These are phyloP conservation scores for Sepioteuthis lessoniana DNA, from an alignment of 2,888 invertebrate species.

Conservation along the genomic window DNA sequence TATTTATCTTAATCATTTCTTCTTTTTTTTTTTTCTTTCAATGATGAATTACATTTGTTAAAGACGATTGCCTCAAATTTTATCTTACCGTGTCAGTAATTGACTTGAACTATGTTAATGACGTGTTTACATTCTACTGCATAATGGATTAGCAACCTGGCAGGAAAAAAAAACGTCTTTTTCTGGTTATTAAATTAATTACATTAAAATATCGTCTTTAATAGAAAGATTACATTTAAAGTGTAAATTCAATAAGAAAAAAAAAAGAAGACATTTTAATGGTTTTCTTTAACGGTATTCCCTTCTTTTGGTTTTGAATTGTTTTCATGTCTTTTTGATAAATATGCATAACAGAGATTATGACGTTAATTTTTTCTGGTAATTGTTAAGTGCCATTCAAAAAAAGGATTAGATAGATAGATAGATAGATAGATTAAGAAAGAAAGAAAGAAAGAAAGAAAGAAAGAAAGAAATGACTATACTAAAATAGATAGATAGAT, in stretches of 20 bases:
- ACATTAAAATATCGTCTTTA: conserved; percentile 9
- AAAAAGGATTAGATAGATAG: not conserved
- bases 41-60: not conserved
- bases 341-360: not conserved
- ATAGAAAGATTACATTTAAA: not conserved
- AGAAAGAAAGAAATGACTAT: not conserved
- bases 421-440: not conserved
- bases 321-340: not conserved
- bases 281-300: not conserved
- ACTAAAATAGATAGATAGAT: not conserved
- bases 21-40: not conserved
- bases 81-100: not conserved
- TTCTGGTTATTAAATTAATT: not conserved
- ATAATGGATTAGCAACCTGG: conserved; percentile 23
- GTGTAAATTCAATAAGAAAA: not conserved
- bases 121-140: not conserved
- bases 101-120: not conserved
- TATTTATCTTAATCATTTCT: not conserved
- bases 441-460: not conserved
- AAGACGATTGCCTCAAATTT: not conserved
- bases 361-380: not conserved
- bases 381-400: not conserved
- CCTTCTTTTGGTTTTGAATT: not conserved
- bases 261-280: not conserved
- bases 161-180: not conserved